Conservation (phyloP, 2,797 vertebrate species). For the Macrochelys suwanniensis region DNA sequence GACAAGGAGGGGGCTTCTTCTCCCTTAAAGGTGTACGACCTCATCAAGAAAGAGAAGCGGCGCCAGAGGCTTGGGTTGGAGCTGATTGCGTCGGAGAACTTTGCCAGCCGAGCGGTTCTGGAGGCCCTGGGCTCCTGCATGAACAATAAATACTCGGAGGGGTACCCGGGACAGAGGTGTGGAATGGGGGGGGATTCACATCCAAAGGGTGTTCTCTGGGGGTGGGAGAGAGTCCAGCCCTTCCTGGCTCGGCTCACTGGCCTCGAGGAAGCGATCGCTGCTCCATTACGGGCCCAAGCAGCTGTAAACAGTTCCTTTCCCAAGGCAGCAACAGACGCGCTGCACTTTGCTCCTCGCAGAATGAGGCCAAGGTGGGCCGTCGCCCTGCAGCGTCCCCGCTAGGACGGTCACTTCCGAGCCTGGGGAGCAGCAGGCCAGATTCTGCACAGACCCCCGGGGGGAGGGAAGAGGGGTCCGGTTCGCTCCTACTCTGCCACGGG, state of each 20-base stretch:
- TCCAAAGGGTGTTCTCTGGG: background rate
- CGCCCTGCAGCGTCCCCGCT: background rate
- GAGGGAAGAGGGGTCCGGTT: background rate
- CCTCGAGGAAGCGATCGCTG: background rate
- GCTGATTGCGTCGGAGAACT: slow-evolving; percentile 96
- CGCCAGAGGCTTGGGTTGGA: slow-evolving; percentile 92
- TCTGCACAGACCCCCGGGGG: background rate
- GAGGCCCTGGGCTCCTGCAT: slow-evolving; percentile 96
- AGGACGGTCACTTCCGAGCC: background rate
- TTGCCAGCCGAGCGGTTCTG: slow-evolving; percentile 94
- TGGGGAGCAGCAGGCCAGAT: background rate
- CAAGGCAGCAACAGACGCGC: background rate
- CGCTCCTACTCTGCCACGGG: background rate
- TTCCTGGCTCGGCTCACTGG: background rate
- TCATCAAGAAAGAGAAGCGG: slow-evolving; percentile 95
- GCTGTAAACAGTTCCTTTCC: background rate
- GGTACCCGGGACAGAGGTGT: slow-evolving; percentile 96
- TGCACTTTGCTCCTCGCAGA: background rate
- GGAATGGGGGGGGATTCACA: background rate
- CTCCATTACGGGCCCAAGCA: background rate
- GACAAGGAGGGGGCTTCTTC: background rate
- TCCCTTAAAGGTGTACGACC: slow-evolving; percentile 85
- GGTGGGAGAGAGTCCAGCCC: background rate
- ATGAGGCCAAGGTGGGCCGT: background rate
- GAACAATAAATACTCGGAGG: slow-evolving; percentile 99